phyloP scores from a whole-genome alignment of 2,797 vertebrate species.

The Melanotaenia trifasciata region DNA sequence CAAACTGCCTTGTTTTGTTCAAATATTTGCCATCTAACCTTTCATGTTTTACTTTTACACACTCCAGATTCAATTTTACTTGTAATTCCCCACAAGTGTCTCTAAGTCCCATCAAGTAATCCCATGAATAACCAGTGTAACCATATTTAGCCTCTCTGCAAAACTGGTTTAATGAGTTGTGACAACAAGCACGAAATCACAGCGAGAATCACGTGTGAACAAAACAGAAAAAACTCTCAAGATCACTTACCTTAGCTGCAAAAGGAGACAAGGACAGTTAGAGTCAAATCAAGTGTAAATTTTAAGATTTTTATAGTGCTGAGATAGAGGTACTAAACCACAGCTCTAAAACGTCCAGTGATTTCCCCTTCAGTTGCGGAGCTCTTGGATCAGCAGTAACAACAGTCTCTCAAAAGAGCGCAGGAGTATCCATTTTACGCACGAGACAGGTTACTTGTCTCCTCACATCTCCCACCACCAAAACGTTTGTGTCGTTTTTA shows the following conservation, averaged over 20 bases:
- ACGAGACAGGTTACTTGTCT: conserved; percentile 26
- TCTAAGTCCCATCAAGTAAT: conserved; percentile 29
- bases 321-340: conserved; percentile 13
- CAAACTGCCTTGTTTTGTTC: not conserved
- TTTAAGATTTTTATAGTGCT: not conserved
- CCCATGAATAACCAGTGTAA: conserved; percentile 51
- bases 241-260: conserved; percentile 60
- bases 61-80: not conserved
- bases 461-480: conserved; percentile 18
- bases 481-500: not conserved
- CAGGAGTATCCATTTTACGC: conserved; percentile 59
- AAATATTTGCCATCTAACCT: not conserved
- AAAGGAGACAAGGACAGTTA: conserved; percentile 2
- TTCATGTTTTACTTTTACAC: too few species aligned
- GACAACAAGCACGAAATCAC: conserved; percentile 47
- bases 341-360: conserved; percentile 6
- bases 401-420: conserved; percentile 43
- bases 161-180: conserved; percentile 77
- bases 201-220: conserved; percentile 64
- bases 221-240: conserved; percentile 25
- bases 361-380: conserved; percentile 14
- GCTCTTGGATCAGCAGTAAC: conserved; percentile 12
- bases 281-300: conserved; percentile 4
- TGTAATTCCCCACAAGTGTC: conserved; percentile 3
- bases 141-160: conserved; percentile 51